Percentiles rank a stretch among this genome's conserved stretches.
phyloP scores from a whole-genome alignment of 2,113 vertebrate species.

The Falco punctatus region DNA sequence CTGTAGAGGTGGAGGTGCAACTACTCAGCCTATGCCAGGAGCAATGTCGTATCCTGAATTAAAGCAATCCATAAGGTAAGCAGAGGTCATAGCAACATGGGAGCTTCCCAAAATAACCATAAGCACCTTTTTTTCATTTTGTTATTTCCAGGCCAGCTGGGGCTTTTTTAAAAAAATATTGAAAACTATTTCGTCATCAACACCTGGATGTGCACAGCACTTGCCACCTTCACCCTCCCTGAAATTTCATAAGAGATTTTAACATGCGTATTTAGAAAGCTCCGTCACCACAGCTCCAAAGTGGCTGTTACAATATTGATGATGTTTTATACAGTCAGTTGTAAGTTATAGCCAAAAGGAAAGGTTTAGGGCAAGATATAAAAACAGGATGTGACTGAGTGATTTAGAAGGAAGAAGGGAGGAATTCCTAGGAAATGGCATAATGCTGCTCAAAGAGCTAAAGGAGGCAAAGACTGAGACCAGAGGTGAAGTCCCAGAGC shows the following conservation, averaged over 20 bases:
- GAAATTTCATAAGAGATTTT: not conserved
- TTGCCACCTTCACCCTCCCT: not conserved
- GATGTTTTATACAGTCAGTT: conserved; percentile 50
- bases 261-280: conserved; percentile 7
- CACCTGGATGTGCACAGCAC: not conserved
- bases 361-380: conserved; percentile 63
- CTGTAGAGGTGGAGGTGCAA: not conserved
- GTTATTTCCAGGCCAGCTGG: not conserved
- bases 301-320: conserved; percentile 49
- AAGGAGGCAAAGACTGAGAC: conserved; percentile 1
- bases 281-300: conserved; percentile 10
- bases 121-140: not conserved
- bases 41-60: not conserved
- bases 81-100: not conserved
- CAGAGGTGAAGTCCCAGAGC: conserved; percentile 22
- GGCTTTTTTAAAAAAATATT: not conserved
- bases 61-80: conserved; percentile 17
- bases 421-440: conserved; percentile 51
- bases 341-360: conserved; percentile 52
- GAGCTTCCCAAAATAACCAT: not conserved
- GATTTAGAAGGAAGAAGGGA: conserved; percentile 63
- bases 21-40: not conserved
- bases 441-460: not conserved
- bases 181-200: conserved; percentile 25
- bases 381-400: conserved; percentile 62